Conservation (phyloP, 1,140 invertebrate genomes). For the Melipona quadrifasciata region DNA sequence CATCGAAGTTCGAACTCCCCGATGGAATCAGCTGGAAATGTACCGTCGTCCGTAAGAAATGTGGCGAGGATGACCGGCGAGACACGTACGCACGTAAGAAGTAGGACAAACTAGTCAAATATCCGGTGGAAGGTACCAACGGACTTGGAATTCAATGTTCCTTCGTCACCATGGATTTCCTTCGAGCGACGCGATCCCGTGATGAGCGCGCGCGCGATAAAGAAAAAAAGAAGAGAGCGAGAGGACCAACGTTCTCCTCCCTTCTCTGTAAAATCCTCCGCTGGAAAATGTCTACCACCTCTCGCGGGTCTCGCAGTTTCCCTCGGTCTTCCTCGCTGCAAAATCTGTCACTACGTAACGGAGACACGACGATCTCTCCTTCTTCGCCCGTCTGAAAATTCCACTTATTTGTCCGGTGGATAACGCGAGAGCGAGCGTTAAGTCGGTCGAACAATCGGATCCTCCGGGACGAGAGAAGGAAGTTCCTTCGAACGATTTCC, state of each 20-base stretch:
- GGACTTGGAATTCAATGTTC: slow-evolving; percentile 13
- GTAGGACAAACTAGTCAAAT: slow-evolving; percentile 29
- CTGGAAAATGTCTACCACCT: neutral
- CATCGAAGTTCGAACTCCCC: neutral
- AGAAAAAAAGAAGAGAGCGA: no score
- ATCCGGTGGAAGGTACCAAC: neutral
- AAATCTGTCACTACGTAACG: neutral
- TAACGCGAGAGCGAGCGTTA: neutral
- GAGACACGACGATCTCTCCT: slow-evolving; percentile 11
- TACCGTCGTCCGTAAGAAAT: neutral
- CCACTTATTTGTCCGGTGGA: slow-evolving; percentile 15
- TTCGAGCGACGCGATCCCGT: neutral
- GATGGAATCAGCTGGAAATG: neutral
- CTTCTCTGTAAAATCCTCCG: neutral
- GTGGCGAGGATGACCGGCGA: neutral
- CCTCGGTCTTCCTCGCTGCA: neutral
- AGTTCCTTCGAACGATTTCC: slow-evolving; percentile 35
- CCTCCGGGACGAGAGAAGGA: neutral
- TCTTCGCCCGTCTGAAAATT: slow-evolving; percentile 15
- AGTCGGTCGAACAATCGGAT: slow-evolving; percentile 19
- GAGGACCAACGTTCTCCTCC: neutral
- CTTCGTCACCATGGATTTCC: neutral
- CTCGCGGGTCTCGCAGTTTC: neutral
- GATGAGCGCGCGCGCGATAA: neutral
- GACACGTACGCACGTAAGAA: neutral